Evolutionary conservation across 2,888 invertebrate genomes (phyloP), one percentile per base, ranked within the genome.

Genomic region (Monoplex corrugatus): DNA sequence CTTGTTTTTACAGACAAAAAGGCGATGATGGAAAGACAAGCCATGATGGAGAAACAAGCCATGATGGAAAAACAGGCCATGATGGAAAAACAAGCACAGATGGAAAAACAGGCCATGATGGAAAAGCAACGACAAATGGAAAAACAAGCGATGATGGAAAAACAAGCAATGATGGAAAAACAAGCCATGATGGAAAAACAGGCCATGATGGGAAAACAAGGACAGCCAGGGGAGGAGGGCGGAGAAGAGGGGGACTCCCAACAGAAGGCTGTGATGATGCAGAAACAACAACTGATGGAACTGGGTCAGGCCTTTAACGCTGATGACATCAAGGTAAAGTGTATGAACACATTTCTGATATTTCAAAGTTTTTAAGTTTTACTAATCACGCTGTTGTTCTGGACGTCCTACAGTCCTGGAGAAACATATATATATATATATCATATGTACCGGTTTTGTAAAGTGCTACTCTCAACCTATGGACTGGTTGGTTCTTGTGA

Each of bases 21-120:
- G 83, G 44, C 63, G 10, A 90, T 91, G 91, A 83, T 86, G 88
- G 57, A 88, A 86, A 86, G 90, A 45, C 88, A 89, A 72, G 45
- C 87, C 91, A 87, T 94, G 94, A 68, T 90, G 93, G 86, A 90
- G 83, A 91, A 91, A 86, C 89, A 91, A 72, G 44, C 78, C 57
- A 75, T 75, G 75, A 75, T 87, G 90, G 50, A 57, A 87, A 88
- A 87, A 89, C 84, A 90, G 78, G 87, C 90, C n/a, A 89, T 90
- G 90, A 86, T 89, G 89, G 75, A 84, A 57, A 90, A 88, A 40
- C 89, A 87, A 45, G 68, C 63, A 0, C 43, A 87, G 80, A 90
- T 89, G 85, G 85, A 89, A 50, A 90, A 90, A 84, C 86, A 89
- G 68, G 89, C 89, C 68, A 89, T 91, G 80, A 90, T 91, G 90